These are phyloP conservation scores for Aphelinus certus DNA, from an alignment of 1,140 invertebrate genomes.

Conservation along the genomic window DNA sequence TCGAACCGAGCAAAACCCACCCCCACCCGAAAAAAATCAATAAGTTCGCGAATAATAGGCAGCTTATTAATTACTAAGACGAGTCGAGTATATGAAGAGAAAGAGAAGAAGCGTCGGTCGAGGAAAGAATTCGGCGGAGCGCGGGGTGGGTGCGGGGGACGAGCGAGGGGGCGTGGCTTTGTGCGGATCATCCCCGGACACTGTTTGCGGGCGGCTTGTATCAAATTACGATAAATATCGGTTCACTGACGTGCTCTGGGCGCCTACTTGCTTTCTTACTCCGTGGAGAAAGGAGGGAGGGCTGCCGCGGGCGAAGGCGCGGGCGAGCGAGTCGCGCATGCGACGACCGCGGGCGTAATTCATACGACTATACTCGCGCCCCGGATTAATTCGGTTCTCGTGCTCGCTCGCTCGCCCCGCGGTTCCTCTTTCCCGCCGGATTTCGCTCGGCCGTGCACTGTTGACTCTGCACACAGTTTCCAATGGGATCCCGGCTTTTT, in stretches of 20 bases:
- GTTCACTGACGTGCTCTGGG: conserved; percentile 50
- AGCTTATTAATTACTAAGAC: too few relatives aligned
- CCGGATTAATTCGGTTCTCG: too few relatives aligned
- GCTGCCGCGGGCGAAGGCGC: too few relatives aligned
- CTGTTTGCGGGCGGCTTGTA: conserved; percentile 57
- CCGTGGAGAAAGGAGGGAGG: neutral
- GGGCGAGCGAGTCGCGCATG: too few relatives aligned
- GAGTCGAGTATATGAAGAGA: too few relatives aligned
- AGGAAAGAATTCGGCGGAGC: conserved; percentile 10
- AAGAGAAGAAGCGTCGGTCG: neutral
- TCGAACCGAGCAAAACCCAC: conserved; percentile 30
- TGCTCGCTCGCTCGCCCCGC: too few relatives aligned
- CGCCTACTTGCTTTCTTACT: conserved; percentile 19
- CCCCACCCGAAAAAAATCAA: conserved; percentile 39
- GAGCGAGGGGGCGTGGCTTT: conserved; percentile 48
- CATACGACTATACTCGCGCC: too few relatives aligned
- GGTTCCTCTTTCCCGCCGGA: too few relatives aligned
- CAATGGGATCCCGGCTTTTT: too few relatives aligned
- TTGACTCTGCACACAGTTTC: too few relatives aligned
- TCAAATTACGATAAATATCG: conserved; percentile 64
- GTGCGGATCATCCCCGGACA: conserved; percentile 54
- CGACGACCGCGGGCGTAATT: too few relatives aligned
- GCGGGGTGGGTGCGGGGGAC: conserved; percentile 22
- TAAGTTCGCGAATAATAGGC: conserved; percentile 17
- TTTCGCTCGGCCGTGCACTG: too few relatives aligned